phyloP scores from a whole-genome alignment of 2,888 invertebrate species.

The Blera fallax region DNA sequence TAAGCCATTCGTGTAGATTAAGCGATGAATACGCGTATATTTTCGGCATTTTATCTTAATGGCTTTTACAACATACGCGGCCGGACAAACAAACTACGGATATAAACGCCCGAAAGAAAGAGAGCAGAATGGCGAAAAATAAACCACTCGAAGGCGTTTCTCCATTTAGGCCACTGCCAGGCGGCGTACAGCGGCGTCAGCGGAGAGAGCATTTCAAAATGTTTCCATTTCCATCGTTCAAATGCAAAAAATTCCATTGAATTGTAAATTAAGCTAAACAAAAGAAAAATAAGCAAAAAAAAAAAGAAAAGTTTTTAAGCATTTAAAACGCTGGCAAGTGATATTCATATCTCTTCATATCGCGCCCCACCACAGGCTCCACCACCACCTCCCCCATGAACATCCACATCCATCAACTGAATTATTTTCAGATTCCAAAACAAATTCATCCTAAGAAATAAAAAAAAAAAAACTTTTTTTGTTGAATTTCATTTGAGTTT shows the following conservation, averaged over 20 bases:
- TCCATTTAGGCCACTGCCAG: conserved; percentile 55
- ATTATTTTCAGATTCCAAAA: conserved; percentile 72
- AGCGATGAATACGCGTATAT: conserved; percentile 18
- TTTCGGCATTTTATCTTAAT: conserved; percentile 52
- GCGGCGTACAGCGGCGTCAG: neutral
- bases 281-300: conserved; percentile 62
- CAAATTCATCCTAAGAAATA: conserved; percentile 62
- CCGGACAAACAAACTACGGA: neutral
- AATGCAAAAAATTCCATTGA: conserved; percentile 58
- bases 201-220: conserved; percentile 46
- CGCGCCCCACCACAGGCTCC: neutral
- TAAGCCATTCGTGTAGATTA: conserved; percentile 38
- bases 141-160: conserved; percentile 62
- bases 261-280: conserved; percentile 69
- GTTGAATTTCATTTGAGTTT: conserved; percentile 58
- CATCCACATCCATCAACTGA: conserved; percentile 68
- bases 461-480: conserved; percentile 31
- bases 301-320: conserved; percentile 52
- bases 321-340: conserved; percentile 65
- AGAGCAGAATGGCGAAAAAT: neutral
- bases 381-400: neutral
- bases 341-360: conserved; percentile 61
- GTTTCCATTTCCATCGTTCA: conserved; percentile 55
- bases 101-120: neutral
- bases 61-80: conserved; percentile 27